Conservation (phyloP, 2,888 invertebrate species). For the Ophion obscuratus region DNA sequence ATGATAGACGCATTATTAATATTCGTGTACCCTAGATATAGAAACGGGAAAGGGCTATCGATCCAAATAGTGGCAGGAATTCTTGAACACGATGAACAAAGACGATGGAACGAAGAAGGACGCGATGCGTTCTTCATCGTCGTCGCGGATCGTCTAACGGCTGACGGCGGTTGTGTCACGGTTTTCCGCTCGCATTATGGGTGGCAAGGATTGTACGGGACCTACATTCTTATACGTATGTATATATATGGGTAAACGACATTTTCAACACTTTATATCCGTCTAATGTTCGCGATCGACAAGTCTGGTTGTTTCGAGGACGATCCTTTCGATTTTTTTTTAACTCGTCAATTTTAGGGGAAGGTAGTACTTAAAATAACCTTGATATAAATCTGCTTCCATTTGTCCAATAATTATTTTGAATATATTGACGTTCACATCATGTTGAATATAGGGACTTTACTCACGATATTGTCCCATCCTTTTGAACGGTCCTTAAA, state of each 20-base stretch:
- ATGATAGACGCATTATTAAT: constrained; percentile 62
- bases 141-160: constrained; percentile 41
- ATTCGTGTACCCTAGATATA: constrained; percentile 59
- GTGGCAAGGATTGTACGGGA: constrained; percentile 1
- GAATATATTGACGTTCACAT: no score
- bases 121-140: constrained; percentile 40
- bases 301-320: neutral
- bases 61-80: constrained; percentile 51
- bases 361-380: no score
- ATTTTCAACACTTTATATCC: neutral
- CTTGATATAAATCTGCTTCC: no score
- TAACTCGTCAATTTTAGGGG: neutral
- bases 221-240: constrained; percentile 7
- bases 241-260: neutral
- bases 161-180: constrained; percentile 37
- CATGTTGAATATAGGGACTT: no score
- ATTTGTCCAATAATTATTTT: no score
- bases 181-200: constrained; percentile 47
- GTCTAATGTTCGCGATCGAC: neutral
- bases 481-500: no score
- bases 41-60: constrained; percentile 50
- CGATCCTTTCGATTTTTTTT: neutral
- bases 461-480: no score
- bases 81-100: constrained; percentile 51
- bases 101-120: constrained; percentile 5